These are phyloP conservation scores for Calypte anna DNA, from an alignment of 2,113 vertebrate genomes.

Conservation along the genomic window DNA sequence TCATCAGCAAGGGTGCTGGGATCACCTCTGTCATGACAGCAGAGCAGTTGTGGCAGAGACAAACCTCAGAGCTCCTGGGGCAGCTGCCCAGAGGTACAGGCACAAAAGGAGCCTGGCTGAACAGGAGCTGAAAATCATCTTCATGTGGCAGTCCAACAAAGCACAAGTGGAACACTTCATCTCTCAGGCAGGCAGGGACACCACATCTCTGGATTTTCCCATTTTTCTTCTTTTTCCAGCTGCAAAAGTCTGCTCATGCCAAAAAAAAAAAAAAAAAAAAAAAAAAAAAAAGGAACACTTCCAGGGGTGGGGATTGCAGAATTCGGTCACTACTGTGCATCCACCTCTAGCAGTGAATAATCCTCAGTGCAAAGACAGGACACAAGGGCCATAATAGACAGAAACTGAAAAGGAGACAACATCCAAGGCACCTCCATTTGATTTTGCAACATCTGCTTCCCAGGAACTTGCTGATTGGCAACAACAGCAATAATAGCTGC, in stretches of 20 bases:
- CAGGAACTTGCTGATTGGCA: accelerated
- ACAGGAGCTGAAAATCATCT: no score
- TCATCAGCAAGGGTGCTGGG: accelerated
- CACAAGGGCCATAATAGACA: neutral
- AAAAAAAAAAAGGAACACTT: no score
- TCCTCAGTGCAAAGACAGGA: neutral
- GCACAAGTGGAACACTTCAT: neutral
- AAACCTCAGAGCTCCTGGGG: neutral
- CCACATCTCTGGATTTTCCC: neutral
- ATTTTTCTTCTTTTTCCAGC: neutral
- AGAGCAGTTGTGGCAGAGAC: neutral
- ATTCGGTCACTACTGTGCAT: neutral
- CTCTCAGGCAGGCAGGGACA: neutral
- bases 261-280: no score
- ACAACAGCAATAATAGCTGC: neutral
- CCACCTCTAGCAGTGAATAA: neutral
- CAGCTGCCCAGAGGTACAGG: neutral
- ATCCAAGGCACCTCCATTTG: neutral
- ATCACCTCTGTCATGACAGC: accelerated
- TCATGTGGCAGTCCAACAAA: neutral
- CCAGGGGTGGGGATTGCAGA: neutral
- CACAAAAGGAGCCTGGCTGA: neutral
- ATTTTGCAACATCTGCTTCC: neutral
- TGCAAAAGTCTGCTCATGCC: neutral
- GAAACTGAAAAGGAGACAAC: neutral